Evolutionary conservation across 2,113 vertebrate species (phyloP), one percentile per base, ranked within the genome.

Genomic region (Lophotis ruficrista): DNA sequence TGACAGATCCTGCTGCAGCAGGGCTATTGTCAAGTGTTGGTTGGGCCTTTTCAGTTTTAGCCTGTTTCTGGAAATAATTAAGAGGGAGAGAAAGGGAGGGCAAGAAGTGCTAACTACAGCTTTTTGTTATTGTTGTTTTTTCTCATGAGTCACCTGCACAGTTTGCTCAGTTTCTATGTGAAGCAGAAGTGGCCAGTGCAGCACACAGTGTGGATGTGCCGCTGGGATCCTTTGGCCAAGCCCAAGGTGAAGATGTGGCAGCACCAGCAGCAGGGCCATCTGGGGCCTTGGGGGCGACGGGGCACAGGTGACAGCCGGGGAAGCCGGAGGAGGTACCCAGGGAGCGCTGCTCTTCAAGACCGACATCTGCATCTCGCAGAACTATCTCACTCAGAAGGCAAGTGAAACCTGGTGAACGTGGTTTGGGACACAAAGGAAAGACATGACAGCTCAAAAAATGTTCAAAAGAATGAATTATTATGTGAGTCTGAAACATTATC

Each of bases 401-500:
- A 90, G 73, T 87, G 80, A 85, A 93, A 95, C 93, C 94, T 93
- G 50, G 61, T 57, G 73, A 85, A 66, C 0, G 5, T 70, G 48
- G 18, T 90, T 92, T 94, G 43, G 75, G 51, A 94, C 84, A 96
- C 71, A 95, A 94, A 95, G 82, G 58, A 90, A 92, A 93, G 50
- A 81, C 10, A 33, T 68, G 45, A 96, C 31, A 87, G 48, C 48
- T 92, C 65, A 65, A 92, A 81, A 62, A 73, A 7, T 83, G 47
- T 80, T 83, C n/a, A 51, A 76, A 94, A 58, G 47, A 93, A 79
- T 12, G 87, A 77, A 78, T 51, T 45, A 21, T 70, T 85, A 37
- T 27, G 30, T 0, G 0, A 22, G 21, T 83, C 66, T 53, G 85
- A 92, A 65, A 37, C 14, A 45, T 75, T 70, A 30, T 57, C 22